Conservation (phyloP, 2,113 vertebrate genomes). For the Smithornis capensis region DNA sequence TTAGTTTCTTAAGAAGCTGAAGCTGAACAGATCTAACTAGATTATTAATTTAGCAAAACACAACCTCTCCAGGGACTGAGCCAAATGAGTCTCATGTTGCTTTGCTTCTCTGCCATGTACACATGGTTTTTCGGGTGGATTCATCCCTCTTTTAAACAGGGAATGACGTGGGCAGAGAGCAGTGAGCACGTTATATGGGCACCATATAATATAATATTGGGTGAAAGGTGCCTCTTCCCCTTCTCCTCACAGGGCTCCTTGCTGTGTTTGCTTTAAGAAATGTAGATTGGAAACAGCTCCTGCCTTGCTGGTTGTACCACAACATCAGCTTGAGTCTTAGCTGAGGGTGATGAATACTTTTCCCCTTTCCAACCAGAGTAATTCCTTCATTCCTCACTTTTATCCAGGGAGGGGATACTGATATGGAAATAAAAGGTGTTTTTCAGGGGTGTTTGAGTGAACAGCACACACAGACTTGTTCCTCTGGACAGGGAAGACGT, state of each 20-base stretch:
- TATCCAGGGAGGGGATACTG: not conserved
- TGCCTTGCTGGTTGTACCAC: not conserved
- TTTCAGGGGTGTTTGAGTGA: not conserved
- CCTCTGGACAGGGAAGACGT: not conserved
- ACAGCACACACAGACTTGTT: not conserved
- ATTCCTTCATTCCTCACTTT: not conserved
- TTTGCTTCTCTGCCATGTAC: not conserved
- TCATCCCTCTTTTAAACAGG: not conserved
- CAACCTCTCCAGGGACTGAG: not conserved
- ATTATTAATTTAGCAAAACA: constrained; percentile 63
- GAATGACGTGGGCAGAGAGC: not conserved
- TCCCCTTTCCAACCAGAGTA: not conserved
- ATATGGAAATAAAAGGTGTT: not conserved
- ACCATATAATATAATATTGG: rapidly evolving
- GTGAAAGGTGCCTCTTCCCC: not conserved
- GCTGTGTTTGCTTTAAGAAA: not conserved
- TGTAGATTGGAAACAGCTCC: not conserved
- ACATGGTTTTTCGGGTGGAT: not conserved
- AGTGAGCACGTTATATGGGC: not conserved
- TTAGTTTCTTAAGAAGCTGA: constrained; percentile 57
- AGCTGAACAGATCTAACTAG: constrained; percentile 49
- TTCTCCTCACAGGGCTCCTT: not conserved
- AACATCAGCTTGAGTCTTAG: not conserved
- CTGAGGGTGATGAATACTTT: not conserved
- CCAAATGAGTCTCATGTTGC: not conserved